A percentile compares a stretch with the other conserved stretches of the same genome.
These are phyloP conservation scores for Numida meleagris DNA, from an alignment of 2,113 vertebrate genomes.

Conservation along the genomic window DNA sequence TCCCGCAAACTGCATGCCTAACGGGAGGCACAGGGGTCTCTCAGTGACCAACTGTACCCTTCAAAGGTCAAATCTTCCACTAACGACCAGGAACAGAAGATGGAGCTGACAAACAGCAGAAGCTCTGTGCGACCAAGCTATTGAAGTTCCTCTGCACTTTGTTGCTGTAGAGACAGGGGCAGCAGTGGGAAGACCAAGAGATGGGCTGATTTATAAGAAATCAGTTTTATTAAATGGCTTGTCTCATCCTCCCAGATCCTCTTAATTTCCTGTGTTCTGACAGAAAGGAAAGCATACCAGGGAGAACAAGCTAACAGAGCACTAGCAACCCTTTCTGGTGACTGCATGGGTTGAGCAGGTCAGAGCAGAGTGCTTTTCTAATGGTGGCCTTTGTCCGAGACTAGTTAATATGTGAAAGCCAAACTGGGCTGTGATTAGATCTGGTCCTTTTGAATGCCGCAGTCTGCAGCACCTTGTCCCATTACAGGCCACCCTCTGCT, in stretches of 20 bases:
- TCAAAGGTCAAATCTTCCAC: not conserved
- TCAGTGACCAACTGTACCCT: not conserved
- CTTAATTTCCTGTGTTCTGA: not conserved
- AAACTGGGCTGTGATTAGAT: not conserved
- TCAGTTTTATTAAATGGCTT: not conserved
- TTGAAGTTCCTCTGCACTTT: not conserved
- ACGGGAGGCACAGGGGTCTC: not conserved
- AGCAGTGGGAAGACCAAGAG: not conserved
- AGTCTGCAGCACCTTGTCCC: not conserved
- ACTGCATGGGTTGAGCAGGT: not conserved
- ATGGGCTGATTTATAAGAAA: not conserved
- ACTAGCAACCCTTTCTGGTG: not conserved
- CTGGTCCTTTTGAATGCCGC: not conserved
- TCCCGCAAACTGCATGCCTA: not conserved
- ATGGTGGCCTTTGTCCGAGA: not conserved
- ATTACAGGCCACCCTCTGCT: not conserved
- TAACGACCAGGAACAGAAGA: accelerated
- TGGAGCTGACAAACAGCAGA: not conserved
- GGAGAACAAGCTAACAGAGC: not conserved
- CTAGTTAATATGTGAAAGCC: not conserved
- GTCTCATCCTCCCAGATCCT: not conserved
- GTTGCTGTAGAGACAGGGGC: not conserved
- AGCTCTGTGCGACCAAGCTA: not conserved
- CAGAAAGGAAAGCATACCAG: not conserved
- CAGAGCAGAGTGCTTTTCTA: not conserved